Percentiles rank a stretch among this genome's conserved stretches.
Evolutionary conservation across 2,113 vertebrate genomes (phyloP).

Genomic region (Empidonax traillii): DNA sequence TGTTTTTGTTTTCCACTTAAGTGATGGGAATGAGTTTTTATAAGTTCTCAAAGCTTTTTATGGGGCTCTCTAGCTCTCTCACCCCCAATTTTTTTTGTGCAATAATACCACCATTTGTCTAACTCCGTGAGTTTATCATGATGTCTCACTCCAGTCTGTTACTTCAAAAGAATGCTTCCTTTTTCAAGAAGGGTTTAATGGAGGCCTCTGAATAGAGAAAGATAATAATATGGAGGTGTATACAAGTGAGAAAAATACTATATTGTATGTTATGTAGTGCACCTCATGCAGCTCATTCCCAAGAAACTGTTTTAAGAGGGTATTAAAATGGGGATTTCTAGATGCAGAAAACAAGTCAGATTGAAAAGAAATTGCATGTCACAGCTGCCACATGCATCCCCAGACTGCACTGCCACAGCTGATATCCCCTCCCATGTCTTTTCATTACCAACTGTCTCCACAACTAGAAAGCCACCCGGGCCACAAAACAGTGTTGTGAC

Average conservation of each 20-base stretch:
- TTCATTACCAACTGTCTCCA: not conserved
- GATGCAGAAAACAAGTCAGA: not conserved
- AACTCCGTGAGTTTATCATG: rapidly evolving
- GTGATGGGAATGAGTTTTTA: not conserved
- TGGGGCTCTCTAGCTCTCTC: not conserved
- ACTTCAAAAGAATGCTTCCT: not conserved
- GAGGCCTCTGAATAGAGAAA: not conserved
- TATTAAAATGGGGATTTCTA: not conserved
- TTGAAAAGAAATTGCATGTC: not conserved
- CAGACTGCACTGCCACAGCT: not conserved
- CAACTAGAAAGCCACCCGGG: not conserved
- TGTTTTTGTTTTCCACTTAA: not conserved
- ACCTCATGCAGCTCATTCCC: not conserved
- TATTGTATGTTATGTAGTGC: not conserved
- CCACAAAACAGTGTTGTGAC: not conserved
- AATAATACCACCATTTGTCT: not conserved
- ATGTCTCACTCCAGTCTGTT: not conserved
- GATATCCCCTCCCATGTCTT: not conserved
- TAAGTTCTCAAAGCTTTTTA: not conserved
- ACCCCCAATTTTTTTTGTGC: not conserved
- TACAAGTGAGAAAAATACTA: not conserved
- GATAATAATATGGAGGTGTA: not conserved
- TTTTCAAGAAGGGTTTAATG: not conserved
- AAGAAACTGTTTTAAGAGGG: not conserved
- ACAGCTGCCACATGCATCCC: not conserved